Evolutionary conservation across 2,797 vertebrate species (phyloP).

Genomic region (Acomys russatus): DNA sequence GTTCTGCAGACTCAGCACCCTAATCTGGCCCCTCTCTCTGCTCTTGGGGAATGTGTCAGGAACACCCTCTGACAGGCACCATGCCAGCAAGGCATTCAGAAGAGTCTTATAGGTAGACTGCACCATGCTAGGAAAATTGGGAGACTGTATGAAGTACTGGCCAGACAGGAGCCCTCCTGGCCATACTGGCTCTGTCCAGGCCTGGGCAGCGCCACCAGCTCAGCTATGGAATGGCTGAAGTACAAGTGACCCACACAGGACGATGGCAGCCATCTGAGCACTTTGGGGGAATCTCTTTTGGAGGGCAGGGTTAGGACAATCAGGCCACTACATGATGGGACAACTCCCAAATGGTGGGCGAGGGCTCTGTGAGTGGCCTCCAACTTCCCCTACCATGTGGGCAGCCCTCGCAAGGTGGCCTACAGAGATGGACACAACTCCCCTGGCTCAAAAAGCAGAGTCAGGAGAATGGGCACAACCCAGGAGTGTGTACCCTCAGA

Average conservation of each 20-base stretch:
- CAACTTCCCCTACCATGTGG: not conserved
- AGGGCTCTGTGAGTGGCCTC: not conserved
- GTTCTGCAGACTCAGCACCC: not conserved
- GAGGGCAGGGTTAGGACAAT: not conserved
- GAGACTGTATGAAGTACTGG: fast-evolving
- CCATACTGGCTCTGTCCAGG: not conserved
- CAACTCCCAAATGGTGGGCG: fast-evolving
- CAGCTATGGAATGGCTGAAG: fast-evolving
- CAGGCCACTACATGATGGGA: fast-evolving
- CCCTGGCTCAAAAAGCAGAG: fast-evolving
- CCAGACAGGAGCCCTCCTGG: not conserved
- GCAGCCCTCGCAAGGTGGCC: not conserved
- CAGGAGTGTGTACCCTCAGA: not conserved
- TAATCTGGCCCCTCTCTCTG: not conserved
- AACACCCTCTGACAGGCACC: fast-evolving
- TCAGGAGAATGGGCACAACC: fast-evolving
- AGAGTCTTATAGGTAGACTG: not conserved
- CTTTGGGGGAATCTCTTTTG: not conserved
- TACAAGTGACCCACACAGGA: not conserved
- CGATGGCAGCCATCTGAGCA: not conserved
- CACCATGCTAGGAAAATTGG: fast-evolving
- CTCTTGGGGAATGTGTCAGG: not conserved
- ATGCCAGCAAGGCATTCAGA: not conserved
- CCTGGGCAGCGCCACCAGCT: not conserved
- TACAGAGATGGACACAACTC: no score